Base-by-base conservation (phyloP, 2,113 vertebrate genomes). In the Sturnira hondurensis region DNA sequence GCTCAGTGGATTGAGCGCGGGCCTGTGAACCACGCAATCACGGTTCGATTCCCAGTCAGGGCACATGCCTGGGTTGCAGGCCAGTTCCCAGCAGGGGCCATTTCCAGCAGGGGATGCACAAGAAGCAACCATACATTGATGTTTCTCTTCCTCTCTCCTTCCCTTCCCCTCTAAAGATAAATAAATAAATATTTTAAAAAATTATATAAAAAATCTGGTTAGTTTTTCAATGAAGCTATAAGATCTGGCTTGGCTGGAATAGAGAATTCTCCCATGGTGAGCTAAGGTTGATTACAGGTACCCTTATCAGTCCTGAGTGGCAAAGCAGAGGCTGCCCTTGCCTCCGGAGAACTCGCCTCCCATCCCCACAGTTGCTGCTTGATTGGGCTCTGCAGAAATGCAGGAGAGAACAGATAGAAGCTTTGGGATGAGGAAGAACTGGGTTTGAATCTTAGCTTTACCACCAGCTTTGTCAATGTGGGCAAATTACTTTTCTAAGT, bases 311-410 rank as follows among this genome's bases (percentile, higher is more conserved):
- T 24, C 26, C 36, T 45, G 28, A 43, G 38, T 31, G 16, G 81
- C 15, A 8, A 31, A 20, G 45, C 12, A 19, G 22, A 41, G 31
- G 3, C 26, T 73, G 7, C 41, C 11, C 0, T 20, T 15, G 11
- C 52, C 31, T 4, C 1, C 0, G 2, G 28, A 2, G 28, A 15
- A 14, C 13, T 7, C 3, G 4, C 1, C 17, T 14, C 7, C 1
- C 1, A 9, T 1, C 7, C 26, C 33, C 16, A 12, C 6, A 2
- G 36, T 43, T 13, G 1, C 11, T 68, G 19, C 36, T n/a, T 17
- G 1, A 4, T 9, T 41, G 33, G 33, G 16, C 15, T 31, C 24
- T 43, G 56, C 17, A 20, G 20, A 36, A 13, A 3, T 17, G n/a
- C 36, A 61, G 15, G 36, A 47, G 26, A 58, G 24, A 47, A 43